Conservation (phyloP, 2,888 invertebrate genomes). For the Cylindroiulus punctatus region DNA sequence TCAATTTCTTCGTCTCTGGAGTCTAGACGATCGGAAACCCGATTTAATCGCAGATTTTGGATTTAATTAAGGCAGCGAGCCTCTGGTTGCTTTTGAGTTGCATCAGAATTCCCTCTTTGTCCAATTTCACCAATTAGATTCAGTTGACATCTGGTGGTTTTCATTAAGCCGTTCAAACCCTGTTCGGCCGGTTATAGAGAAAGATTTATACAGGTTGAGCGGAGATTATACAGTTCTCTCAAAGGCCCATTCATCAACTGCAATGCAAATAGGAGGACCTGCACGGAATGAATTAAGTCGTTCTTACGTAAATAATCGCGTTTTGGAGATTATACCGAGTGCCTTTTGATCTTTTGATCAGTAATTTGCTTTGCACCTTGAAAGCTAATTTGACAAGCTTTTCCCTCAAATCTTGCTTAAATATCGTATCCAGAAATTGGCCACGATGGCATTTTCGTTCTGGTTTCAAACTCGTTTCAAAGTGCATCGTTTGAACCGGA, state of each 20-base stretch:
- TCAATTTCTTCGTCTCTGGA: neutral
- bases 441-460: no score
- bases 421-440: no score
- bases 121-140: slow-evolving; percentile 8
- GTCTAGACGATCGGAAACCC: neutral
- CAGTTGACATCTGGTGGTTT: slow-evolving; percentile 19
- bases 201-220: neutral
- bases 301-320: neutral
- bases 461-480: no score
- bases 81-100: neutral
- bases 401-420: neutral
- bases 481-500: no score
- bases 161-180: neutral
- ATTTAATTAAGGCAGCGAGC: neutral
- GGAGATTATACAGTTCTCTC: neutral
- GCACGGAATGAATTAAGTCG: neutral
- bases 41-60: neutral
- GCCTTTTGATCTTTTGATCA: neutral
- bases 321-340: neutral
- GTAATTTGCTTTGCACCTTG: neutral
- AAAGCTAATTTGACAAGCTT: neutral
- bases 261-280: neutral
- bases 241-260: slow-evolving; percentile 3
- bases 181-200: neutral
- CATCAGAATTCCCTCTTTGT: neutral